Conservation (phyloP, 1,140 invertebrate species). For the Drosophila sechellia region DNA sequence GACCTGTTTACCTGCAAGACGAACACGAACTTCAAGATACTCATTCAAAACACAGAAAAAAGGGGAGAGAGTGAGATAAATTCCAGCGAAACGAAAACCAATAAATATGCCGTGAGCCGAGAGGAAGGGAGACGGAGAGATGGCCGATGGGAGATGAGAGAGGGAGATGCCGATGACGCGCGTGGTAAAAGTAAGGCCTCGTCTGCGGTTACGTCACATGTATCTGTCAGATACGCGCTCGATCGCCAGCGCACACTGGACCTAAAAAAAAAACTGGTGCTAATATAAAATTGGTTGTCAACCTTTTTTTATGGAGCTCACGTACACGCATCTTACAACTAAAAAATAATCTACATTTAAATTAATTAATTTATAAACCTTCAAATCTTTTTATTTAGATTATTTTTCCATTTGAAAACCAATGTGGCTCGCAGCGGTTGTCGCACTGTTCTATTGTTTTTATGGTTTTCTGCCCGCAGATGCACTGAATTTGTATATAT, state of each 20-base stretch:
- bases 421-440: neutral
- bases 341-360: too few relatives aligned
- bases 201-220: conserved; percentile 53
- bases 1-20: conserved; percentile 41
- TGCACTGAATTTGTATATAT: neutral
- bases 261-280: too few relatives aligned
- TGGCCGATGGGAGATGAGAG: neutral
- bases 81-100: conserved; percentile 59
- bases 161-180: conserved; percentile 12
- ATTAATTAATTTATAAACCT: too few relatives aligned
- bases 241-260: conserved; percentile 23
- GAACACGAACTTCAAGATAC: conserved; percentile 1
- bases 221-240: conserved; percentile 48
- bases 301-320: neutral
- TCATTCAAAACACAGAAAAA: neutral
- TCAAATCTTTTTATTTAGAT: too few relatives aligned
- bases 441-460: conserved; percentile 11
- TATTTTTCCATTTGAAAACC: neutral
- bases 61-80: conserved; percentile 30
- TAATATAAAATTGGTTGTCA: neutral
- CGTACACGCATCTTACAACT: too few relatives aligned
- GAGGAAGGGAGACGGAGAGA: conserved; percentile 13
- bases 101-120: conserved; percentile 41
- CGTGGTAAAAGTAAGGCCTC: conserved; percentile 50
- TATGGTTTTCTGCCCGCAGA: conserved; percentile 1